Percentiles rank a stretch among this genome's conserved stretches.
Conservation (phyloP, 30 jellyfish, hydroid and myxozoan species). For the Pelagia noctiluca region DNA sequence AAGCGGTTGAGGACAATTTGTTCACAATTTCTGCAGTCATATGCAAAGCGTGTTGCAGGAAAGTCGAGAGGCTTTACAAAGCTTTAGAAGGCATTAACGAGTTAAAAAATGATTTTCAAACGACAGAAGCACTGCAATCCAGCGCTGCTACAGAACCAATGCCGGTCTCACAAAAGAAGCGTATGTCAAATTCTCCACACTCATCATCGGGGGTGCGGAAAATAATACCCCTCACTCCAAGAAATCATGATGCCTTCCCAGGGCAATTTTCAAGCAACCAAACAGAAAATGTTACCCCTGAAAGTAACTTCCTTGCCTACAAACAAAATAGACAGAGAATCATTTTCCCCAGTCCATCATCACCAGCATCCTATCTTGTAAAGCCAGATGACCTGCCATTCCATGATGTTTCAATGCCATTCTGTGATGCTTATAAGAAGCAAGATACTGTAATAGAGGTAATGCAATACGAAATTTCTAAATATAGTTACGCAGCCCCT, state of each 20-base stretch:
- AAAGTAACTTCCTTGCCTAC: not conserved
- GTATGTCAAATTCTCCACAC: conserved; percentile 26
- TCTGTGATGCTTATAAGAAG: too few relatives aligned
- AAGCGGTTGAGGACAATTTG: too few relatives aligned
- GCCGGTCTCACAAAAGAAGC: conserved; percentile 26
- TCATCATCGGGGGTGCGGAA: conserved; percentile 37
- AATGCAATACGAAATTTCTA: too few relatives aligned
- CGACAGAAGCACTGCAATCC: not conserved
- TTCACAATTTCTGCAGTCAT: not conserved
- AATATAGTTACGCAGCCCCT: not conserved
- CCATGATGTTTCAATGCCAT: too few relatives aligned
- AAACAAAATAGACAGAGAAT: not conserved
- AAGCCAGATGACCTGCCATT: conserved; percentile 11
- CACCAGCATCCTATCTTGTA: conserved; percentile 7
- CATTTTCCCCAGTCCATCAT: not conserved
- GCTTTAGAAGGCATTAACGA: not conserved
- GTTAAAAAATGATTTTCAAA: not conserved
- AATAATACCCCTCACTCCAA: conserved; percentile 35
- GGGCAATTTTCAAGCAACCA: conserved; percentile 24
- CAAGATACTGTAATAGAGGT: too few relatives aligned
- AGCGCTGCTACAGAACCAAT: conserved; percentile 18
- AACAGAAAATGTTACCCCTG: not conserved
- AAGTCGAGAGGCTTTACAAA: not conserved
- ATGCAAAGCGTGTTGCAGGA: conserved; percentile 1
- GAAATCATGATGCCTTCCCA: conserved; percentile 15